Evolutionary conservation across 2,113 vertebrate genomes (phyloP), one percentile per base, ranked within the genome.

Genomic region (Dipodomys stephensi): DNA sequence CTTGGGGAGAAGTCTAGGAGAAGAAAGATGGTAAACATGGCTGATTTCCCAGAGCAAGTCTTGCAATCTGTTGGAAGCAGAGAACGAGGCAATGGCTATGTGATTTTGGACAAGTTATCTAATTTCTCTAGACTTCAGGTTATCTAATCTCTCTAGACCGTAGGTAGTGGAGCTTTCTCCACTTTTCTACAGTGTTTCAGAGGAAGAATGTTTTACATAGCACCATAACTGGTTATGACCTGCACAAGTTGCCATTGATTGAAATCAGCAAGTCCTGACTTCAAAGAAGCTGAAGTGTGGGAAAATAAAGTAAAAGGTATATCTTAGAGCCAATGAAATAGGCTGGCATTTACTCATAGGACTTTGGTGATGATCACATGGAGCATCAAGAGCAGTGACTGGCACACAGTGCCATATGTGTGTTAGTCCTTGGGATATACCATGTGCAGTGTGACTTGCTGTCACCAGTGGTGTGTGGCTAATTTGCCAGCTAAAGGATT

Each of bases 121-220:
- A 79, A 62, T 20, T 18, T 94, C 69, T 69, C 76, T 93, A 46
- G 68, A 35, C 25, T 53, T 93, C 53, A 49, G 39, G 68, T 96
- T 53, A 9, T 53, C 9, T 53, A 53, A 13, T 11, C 49, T 57
- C 92, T 72, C 18, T 73, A 79, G 82, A 64, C 46, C 44, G 19
- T 39, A 84, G 64, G n/a, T 84, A 2, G 44, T 77, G 46, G 18
- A 83, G 44, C 32, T 84, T 57, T 81, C 89, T 57, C 67, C 7
- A 78, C 93, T 13, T 85, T 94, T 64, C 76, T n/a, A 92, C 1
- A 53, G 53, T 71, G 39, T 76, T 44, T 83, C 44, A 28, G 53
- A 87, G 79, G 78, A 81, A 57, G 28, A 30, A 27, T 79, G 82
- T n/a, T 92, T 86, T 65, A 71, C 20, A 67, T 0, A 49, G 39